Evolutionary conservation across 2,113 vertebrate genomes (phyloP).

Genomic region (Glareola pratincola): DNA sequence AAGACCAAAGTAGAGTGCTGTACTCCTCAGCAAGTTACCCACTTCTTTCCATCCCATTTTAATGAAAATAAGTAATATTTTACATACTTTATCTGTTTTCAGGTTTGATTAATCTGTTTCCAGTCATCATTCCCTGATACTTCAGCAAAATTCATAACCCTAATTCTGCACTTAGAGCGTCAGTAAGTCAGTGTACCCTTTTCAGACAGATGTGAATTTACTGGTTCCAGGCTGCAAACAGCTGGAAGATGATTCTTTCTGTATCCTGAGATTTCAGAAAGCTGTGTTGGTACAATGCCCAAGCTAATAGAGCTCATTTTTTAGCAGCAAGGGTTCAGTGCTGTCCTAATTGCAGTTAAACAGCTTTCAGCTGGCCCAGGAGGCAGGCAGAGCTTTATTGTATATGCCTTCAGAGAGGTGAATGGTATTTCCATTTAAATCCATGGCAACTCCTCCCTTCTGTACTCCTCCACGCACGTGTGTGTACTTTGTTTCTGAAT

Average conservation of each 20-base stretch:
- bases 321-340: neutral
- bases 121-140: neutral
- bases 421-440: neutral
- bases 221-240: neutral
- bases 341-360: neutral
- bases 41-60: neutral
- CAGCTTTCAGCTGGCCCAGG: neutral
- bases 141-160: neutral
- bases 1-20: neutral
- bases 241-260: neutral
- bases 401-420: neutral
- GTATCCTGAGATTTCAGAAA: neutral
- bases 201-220: neutral
- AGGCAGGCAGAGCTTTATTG: neutral
- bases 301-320: neutral
- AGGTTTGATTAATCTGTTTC: neutral
- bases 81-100: neutral
- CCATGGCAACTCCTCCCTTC: neutral
- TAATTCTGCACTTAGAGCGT: neutral
- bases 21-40: neutral
- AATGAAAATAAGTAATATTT: neutral
- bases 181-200: neutral
- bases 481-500: neutral
- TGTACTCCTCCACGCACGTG: accelerated
- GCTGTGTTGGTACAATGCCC: neutral